phyloP scores from a whole-genome alignment of 2,888 invertebrate genomes.

The Cataglyphis livida region DNA sequence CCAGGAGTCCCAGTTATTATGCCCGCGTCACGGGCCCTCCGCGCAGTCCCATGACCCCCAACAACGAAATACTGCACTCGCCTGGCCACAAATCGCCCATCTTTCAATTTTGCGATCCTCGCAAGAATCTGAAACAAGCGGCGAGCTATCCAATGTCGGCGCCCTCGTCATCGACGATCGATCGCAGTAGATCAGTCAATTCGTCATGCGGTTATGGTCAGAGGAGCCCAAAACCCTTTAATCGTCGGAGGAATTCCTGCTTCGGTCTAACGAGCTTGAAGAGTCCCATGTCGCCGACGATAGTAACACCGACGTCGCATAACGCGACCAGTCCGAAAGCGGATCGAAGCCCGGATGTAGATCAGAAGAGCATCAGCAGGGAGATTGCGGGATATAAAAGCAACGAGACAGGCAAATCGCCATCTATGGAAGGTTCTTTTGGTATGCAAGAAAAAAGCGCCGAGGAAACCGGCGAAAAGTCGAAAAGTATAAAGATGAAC shows the following conservation, averaged over 20 bases:
- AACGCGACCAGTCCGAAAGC: constrained; percentile 39
- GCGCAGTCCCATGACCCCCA: constrained; percentile 70
- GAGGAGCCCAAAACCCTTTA: constrained; percentile 74
- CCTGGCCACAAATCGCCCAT: constrained; percentile 71
- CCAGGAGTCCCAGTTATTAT: constrained; percentile 69
- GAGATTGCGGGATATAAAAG: constrained; percentile 45
- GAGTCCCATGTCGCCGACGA: constrained; percentile 79
- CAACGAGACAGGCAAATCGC: constrained; percentile 16
- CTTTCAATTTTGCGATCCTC: constrained; percentile 79
- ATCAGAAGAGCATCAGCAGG: constrained; percentile 25
- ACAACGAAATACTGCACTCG: constrained; percentile 60
- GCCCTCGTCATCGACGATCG: constrained; percentile 62
- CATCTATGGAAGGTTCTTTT: constrained; percentile 57
- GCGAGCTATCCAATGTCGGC: constrained; percentile 79
- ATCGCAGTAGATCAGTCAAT: constrained; percentile 68
- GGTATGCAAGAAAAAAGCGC: constrained; percentile 34
- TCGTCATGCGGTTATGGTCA: constrained; percentile 69
- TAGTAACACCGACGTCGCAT: constrained; percentile 65
- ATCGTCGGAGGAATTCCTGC: constrained; percentile 76
- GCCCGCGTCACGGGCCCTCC: constrained; percentile 1
- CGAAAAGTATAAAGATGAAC: constrained; percentile 50
- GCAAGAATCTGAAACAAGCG: constrained; percentile 78
- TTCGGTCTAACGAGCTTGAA: constrained; percentile 74
- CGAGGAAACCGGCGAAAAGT: constrained; percentile 51
- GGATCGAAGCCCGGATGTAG: constrained; percentile 45